These are phyloP conservation scores for Echeneis naucrates DNA, from an alignment of 2,797 vertebrate species.

Conservation along the genomic window DNA sequence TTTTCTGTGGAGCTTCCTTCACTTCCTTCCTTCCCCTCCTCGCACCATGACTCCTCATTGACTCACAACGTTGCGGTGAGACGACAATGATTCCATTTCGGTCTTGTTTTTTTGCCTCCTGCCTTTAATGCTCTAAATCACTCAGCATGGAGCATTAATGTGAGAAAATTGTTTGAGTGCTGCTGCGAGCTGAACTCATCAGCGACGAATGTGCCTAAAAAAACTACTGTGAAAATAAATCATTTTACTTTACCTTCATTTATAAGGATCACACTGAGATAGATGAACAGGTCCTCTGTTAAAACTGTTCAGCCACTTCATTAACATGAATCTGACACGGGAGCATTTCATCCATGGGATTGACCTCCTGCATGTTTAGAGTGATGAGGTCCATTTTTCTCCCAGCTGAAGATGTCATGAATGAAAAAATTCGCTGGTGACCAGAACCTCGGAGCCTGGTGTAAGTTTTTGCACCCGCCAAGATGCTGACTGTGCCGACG, in stretches of 20 bases:
- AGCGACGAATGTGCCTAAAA: neutral
- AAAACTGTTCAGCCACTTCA: too few relatives aligned
- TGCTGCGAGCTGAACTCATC: slow-evolving; percentile 1
- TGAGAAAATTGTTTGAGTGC: neutral
- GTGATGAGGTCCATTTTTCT: too few relatives aligned
- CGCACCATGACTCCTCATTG: neutral
- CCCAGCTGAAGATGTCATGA: too few relatives aligned
- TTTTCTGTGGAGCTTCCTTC: slow-evolving; percentile 21
- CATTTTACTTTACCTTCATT: neutral
- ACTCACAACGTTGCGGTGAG: slow-evolving; percentile 10
- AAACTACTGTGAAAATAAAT: neutral
- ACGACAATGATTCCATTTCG: slow-evolving; percentile 23
- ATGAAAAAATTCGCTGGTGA: too few relatives aligned
- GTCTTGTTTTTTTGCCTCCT: neutral
- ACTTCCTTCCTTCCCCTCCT: neutral
- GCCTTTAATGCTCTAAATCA: slow-evolving; percentile 31
- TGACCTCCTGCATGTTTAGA: too few relatives aligned
- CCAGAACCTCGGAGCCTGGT: too few relatives aligned
- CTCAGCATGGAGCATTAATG: slow-evolving; percentile 14
- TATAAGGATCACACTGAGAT: neutral
- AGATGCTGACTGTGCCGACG: too few relatives aligned
- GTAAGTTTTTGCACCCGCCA: too few relatives aligned
- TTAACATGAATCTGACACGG: too few relatives aligned
- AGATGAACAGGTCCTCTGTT: too few relatives aligned
- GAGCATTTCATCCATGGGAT: too few relatives aligned